Evolutionary conservation across 1,140 invertebrate species (phyloP).

Genomic region (Ylistrum balloti): DNA sequence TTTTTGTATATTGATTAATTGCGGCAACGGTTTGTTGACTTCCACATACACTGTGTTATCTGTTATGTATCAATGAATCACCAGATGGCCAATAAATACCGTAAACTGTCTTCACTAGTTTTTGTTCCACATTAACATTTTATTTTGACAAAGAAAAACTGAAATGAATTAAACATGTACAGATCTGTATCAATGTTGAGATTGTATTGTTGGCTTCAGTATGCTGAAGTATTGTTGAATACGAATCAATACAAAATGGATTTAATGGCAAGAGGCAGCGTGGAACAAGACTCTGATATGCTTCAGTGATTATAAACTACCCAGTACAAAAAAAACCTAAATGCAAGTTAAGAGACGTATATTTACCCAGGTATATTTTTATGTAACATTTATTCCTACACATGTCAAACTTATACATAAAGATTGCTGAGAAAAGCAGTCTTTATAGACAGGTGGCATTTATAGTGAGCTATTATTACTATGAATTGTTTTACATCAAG

Average conservation of each 20-base stretch:
- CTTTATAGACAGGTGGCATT: too few species aligned
- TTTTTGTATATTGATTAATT: not conserved
- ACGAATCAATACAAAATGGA: conserved; percentile 35
- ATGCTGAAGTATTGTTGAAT: not conserved
- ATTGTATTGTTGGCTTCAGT: not conserved
- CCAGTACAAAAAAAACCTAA: not conserved
- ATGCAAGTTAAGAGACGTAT: too few species aligned
- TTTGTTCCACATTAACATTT: not conserved
- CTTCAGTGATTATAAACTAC: not conserved
- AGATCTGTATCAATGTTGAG: not conserved
- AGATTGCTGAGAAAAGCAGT: too few species aligned
- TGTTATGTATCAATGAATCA: not conserved
- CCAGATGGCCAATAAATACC: not conserved
- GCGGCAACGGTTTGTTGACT: not conserved
- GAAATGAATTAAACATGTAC: not conserved
- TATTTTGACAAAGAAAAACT: not conserved
- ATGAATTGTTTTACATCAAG: too few species aligned
- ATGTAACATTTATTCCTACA: too few species aligned
- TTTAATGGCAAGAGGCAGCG: not conserved
- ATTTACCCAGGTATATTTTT: too few species aligned
- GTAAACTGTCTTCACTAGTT: not conserved
- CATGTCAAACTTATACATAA: too few species aligned
- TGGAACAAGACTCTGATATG: not conserved
- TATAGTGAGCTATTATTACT: too few species aligned
- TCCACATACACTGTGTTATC: not conserved